Evolutionary conservation across 2,113 vertebrate species (phyloP).

Genomic region (Misgurnus anguillicaudatus): DNA sequence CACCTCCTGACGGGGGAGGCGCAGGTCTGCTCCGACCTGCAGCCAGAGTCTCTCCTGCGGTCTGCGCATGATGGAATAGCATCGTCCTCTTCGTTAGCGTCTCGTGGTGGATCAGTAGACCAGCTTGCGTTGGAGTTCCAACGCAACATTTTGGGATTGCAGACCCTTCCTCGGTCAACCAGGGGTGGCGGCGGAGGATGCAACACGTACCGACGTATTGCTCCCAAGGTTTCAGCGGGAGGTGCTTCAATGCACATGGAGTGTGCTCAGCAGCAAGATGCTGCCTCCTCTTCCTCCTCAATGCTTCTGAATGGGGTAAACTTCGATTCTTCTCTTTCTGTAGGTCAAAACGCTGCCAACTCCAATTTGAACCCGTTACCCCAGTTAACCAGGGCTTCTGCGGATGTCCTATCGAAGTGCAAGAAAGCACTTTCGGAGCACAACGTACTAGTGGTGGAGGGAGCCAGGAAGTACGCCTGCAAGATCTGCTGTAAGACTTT

Average conservation of each 20-base stretch:
- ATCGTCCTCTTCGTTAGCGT: conserved; percentile 22
- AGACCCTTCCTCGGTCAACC: conserved; percentile 80
- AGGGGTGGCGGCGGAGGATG: conserved; percentile 72
- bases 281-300: conserved; percentile 69
- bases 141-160: conserved; percentile 83
- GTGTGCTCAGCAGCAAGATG: conserved; percentile 80
- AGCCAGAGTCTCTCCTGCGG: conserved; percentile 83
- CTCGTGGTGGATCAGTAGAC: conserved; percentile 71
- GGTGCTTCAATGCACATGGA: conserved; percentile 58
- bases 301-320: conserved; percentile 80
- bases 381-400: conserved; percentile 93
- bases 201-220: conserved; percentile 90
- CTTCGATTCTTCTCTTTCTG: conserved; percentile 63
- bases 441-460: conserved; percentile 95
- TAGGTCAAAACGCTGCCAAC: conserved; percentile 70
- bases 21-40: conserved; percentile 75
- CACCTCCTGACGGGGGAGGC: conserved; percentile 64
- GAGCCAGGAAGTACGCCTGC: conserved; percentile 94
- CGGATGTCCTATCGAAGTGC: conserved; percentile 94
- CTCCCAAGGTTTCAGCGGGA: conserved; percentile 80
- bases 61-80: conserved; percentile 86
- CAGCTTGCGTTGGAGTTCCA: conserved; percentile 90
- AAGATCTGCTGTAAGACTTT: conserved; percentile 99
- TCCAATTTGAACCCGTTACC: conserved; percentile 73
- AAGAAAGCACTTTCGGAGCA: conserved; percentile 98